Conservation (phyloP, 2,113 vertebrate species). For the Sorex fumeus region DNA sequence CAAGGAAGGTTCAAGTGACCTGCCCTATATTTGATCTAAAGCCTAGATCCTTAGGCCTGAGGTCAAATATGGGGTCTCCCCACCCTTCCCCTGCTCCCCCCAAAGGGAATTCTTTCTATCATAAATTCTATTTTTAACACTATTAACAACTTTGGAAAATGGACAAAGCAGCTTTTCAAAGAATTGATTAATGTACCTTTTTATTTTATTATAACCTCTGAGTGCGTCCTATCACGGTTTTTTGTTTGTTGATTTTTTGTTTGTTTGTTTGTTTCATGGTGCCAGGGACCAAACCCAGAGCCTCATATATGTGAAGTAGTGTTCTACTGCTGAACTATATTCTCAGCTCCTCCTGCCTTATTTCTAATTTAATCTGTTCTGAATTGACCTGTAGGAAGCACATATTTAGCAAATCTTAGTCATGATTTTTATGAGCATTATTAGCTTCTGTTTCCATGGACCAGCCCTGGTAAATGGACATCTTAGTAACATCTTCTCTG, state of each 20-base stretch:
- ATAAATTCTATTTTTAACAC: not conserved
- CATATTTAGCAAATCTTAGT: slow-evolving; percentile 1
- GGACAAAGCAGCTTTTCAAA: not conserved
- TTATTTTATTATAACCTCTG: slow-evolving; percentile 15
- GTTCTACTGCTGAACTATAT: not conserved
- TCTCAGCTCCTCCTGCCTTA: not conserved
- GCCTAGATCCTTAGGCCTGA: not conserved
- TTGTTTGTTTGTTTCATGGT: not conserved
- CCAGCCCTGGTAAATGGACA: not conserved
- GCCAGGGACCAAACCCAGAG: not conserved
- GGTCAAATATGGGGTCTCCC: not conserved
- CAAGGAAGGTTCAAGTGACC: not conserved
- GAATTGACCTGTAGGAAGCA: slow-evolving; percentile 28
- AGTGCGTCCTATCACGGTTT: not conserved
- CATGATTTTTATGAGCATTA: not conserved
- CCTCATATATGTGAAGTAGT: not conserved
- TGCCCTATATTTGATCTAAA: too few species aligned
- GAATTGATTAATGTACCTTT: not conserved
- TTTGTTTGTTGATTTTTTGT: too few species aligned
- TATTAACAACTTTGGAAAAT: slow-evolving; percentile 24
- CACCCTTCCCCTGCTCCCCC: not conserved
- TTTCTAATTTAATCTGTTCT: slow-evolving; percentile 17
- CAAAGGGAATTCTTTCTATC: not conserved
- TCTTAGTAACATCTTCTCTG: not conserved
- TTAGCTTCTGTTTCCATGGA: not conserved